Evolutionary conservation across 2,113 vertebrate species (phyloP), one percentile per base, ranked within the genome.

Genomic region (Oreotrochilus melanogaster): DNA sequence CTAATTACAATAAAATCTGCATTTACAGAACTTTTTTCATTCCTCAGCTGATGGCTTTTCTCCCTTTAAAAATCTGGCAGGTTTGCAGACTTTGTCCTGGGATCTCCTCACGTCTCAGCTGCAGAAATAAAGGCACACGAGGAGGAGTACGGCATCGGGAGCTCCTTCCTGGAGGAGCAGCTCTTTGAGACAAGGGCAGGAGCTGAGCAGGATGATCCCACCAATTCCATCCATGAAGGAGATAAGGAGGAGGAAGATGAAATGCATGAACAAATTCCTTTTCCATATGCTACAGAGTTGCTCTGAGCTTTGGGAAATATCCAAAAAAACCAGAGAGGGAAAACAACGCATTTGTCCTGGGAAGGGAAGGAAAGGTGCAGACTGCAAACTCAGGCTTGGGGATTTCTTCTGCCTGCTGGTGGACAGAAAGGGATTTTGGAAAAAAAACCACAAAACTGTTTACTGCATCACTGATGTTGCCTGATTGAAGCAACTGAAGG

Each of bases 61-160:
- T 92, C 65, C 47, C 31, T 91, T 95, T 76, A 60, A 91, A 92
- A 82, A 90, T 57, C 2, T 65, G 61, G 37, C 95, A 99, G 98
- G 92, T 98, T 99, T 97, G 98, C 98, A 56, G 95, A 94, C 24
- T 99, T 99, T 91, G 92, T 98, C 87, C 96, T 97, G 39, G 97
- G 97, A 53, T 97, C 95, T 35, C 96, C 94, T 57, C 98, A 99
- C 2, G 8, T 98, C 70, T 98, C 97, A 3, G 53, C 95, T 13
- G 97, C 97, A 88, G 98, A 99, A 96, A n/a, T 86, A 16, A 95
- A 88, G 70, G 89, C 65, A 0, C 98, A 99, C 1, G 98, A 98
- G 11, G 88, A 96, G 12, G 93, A 98, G 12, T 98, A 98, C 1
- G 98, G 98, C 35, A 54, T 98, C 15, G 98, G 98, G 21, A 98